These are phyloP conservation scores for Cariama cristata DNA, from an alignment of 2,113 vertebrate genomes.

Conservation along the genomic window DNA sequence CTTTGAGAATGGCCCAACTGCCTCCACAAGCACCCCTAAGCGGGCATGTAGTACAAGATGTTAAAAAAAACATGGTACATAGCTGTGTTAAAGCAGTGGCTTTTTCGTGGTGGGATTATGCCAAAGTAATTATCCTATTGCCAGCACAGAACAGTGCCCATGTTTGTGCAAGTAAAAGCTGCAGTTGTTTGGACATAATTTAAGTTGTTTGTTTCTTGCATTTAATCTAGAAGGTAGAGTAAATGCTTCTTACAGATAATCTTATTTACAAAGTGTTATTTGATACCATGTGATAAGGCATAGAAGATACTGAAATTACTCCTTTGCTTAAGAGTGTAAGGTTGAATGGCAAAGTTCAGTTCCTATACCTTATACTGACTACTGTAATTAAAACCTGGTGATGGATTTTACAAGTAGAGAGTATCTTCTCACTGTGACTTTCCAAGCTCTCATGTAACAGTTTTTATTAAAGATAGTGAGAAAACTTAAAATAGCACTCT, in stretches of 20 bases:
- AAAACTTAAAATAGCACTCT: background rate
- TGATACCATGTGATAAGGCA: background rate
- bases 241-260: background rate
- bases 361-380: background rate
- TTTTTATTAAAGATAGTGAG: conserved; percentile 29
- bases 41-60: background rate
- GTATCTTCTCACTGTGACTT: background rate
- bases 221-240: background rate
- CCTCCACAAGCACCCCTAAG: background rate
- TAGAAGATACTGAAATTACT: background rate
- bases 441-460: background rate
- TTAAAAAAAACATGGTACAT: background rate
- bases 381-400: background rate
- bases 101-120: background rate
- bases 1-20: background rate
- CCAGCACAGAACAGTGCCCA: background rate
- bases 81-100: background rate
- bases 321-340: background rate
- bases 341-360: background rate
- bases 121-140: background rate
- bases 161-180: background rate
- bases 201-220: background rate
- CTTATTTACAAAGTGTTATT: background rate
- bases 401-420: conserved; percentile 7
- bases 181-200: background rate